These are phyloP conservation scores for Agriopis marginaria DNA, from an alignment of 2,888 invertebrate species.

Conservation along the genomic window DNA sequence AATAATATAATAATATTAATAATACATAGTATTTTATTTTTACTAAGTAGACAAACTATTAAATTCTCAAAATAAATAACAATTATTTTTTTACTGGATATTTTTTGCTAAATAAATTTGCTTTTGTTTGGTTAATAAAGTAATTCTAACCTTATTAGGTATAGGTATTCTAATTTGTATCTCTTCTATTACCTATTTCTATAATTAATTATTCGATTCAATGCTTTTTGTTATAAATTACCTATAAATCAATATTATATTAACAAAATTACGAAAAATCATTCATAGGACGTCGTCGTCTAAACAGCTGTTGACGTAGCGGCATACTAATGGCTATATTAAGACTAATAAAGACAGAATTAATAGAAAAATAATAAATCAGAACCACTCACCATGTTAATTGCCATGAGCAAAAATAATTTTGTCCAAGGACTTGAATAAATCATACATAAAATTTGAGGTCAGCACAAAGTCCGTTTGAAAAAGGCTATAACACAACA, in stretches of 20 bases:
- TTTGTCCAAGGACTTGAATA: conserved; percentile 84
- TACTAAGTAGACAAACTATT: not conserved
- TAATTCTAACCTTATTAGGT: no score
- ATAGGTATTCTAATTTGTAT: not conserved
- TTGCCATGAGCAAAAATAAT: conserved; percentile 83
- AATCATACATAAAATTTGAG: conserved; percentile 85
- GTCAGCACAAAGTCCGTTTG: conserved; percentile 78
- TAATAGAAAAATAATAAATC: conserved; percentile 28
- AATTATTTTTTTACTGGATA: no score
- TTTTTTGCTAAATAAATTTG: no score
- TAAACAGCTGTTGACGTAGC: conserved; percentile 38
- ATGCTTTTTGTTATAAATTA: conserved; percentile 14
- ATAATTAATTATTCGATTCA: not conserved
- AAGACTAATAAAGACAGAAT: conserved; percentile 17
- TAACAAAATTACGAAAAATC: conserved; percentile 7
- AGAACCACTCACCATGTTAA: conserved; percentile 78
- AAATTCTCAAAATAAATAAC: not conserved
- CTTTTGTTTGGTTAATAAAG: no score
- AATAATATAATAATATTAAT: no score
- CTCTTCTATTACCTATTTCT: not conserved
- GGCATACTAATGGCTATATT: conserved; percentile 38
- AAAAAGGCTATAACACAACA: conserved; percentile 65
- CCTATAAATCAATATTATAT: conserved; percentile 31
- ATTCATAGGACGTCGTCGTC: conserved; percentile 1
- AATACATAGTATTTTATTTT: no score